These are phyloP conservation scores for Harpalus rubripes DNA, from an alignment of 2,888 invertebrate genomes.

Conservation along the genomic window DNA sequence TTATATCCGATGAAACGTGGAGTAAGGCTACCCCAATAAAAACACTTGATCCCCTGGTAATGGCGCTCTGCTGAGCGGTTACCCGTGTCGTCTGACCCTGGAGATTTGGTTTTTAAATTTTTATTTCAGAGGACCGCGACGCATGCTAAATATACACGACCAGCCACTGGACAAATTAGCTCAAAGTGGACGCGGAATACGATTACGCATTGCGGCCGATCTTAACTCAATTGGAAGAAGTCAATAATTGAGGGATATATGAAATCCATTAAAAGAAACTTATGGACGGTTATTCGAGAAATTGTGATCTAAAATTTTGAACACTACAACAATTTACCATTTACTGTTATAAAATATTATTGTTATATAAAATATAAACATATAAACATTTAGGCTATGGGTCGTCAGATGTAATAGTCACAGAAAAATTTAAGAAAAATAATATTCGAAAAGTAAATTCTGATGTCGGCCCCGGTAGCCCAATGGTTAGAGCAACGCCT, in stretches of 20 bases:
- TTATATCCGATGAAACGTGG: conserved; percentile 32
- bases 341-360: too few species aligned
- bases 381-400: too few species aligned
- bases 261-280: neutral
- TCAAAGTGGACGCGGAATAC: conserved; percentile 5
- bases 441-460: too few species aligned
- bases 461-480: too few species aligned
- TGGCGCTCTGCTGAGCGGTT: conserved; percentile 60
- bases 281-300: conserved; percentile 11
- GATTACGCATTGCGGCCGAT: conserved; percentile 26
- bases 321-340: too few species aligned
- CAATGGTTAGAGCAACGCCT: too few species aligned
- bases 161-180: neutral
- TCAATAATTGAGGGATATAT: neutral
- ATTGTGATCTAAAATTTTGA: too few species aligned
- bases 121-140: conserved; percentile 29
- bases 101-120: conserved; percentile 66
- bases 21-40: conserved; percentile 50
- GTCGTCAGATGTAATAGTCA: neutral
- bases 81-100: conserved; percentile 63
- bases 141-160: conserved; percentile 50
- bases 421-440: too few species aligned
- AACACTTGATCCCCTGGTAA: conserved; percentile 64
- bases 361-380: too few species aligned
- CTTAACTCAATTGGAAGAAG: conserved; percentile 53